Base-by-base conservation (phyloP, 2,888 invertebrate genomes). In the Drosophila imparisetae region DNA sequence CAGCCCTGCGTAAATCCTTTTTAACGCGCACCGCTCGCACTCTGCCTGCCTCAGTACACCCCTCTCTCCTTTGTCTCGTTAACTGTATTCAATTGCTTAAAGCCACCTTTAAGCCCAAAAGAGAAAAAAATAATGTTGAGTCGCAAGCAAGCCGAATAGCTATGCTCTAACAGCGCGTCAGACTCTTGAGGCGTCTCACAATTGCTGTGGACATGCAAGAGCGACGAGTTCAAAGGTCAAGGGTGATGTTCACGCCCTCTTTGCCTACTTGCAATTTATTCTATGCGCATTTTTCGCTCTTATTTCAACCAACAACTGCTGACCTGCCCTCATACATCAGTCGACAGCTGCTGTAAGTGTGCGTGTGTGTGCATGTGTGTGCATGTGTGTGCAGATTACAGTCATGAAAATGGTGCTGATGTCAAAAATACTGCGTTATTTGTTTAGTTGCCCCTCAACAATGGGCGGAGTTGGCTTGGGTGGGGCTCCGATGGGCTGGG, bases 391-490 rank as follows among this genome's bases (percentile, higher is more conserved):
- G 75, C 74, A 71, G 82, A 81, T 79, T 80, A 72, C 70, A 62
- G 72, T 45, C 68, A 65, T 55, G 75, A 45, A 73, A 65, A 79
- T 64, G 70, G 72, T 66, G 66, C 66, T 81, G 83, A 73, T 75
- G 76, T 79, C 81, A 75, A 77, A 88, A 88, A 86, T 78, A 79
- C 75, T 77, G 75, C 81, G 86, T 79, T 86, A 88, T 86, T 85
- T 86, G 90, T 72, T 81, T 81, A 75, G 66, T 58, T 70, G 65
- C 55, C 65, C 42, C 52, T 21, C 13, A 21, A 52, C 32, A 21
- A 32, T 34, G 53, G 34, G 36, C 2, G 11, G 54, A 4, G 18
- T 24, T 36, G 49, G 18, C 27, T 53, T 50, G 49, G 58, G 52
- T 75, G 61, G 42, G 38, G 45, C 32, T 32, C 11, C 13, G 13